Evolutionary conservation across 2,888 invertebrate species (phyloP).

Genomic region (Xylota segnis): DNA sequence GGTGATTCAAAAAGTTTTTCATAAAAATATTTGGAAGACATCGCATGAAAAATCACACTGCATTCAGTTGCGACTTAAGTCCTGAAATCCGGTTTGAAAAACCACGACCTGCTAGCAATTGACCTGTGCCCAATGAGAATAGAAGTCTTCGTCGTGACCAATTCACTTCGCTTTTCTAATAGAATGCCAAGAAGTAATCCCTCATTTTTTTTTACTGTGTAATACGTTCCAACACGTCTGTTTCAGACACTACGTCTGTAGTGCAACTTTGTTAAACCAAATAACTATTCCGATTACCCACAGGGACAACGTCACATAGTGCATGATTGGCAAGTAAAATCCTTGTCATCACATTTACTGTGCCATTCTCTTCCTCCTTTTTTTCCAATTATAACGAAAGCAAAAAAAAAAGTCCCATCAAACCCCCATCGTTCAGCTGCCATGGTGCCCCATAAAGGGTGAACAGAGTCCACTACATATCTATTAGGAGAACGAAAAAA

Average conservation of each 20-base stretch:
- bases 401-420: conserved; percentile 18
- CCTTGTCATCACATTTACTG: conserved; percentile 15
- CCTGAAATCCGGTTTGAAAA: too few relatives aligned
- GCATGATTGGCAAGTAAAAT: conserved; percentile 50
- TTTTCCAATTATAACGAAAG: conserved; percentile 18
- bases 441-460: conserved; percentile 19
- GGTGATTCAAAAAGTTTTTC: too few relatives aligned
- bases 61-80: too few relatives aligned
- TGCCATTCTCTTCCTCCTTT: background rate
- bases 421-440: background rate
- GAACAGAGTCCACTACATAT: conserved; percentile 6
- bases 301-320: background rate
- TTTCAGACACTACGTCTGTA: background rate
- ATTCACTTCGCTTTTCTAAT: too few relatives aligned
- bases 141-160: too few relatives aligned
- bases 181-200: too few relatives aligned
- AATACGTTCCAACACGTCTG: background rate
- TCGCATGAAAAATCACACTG: too few relatives aligned
- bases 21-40: too few relatives aligned
- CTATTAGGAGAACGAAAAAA: conserved; percentile 12
- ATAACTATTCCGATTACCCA: background rate
- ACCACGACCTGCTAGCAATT: too few relatives aligned
- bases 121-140: too few relatives aligned
- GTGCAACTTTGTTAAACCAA: conserved; percentile 11
- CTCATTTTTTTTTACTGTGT: too few relatives aligned